Evolutionary conservation across 1,140 invertebrate species (phyloP), one percentile per base, ranked within the genome.

Genomic region (Melipona quadrifasciata): DNA sequence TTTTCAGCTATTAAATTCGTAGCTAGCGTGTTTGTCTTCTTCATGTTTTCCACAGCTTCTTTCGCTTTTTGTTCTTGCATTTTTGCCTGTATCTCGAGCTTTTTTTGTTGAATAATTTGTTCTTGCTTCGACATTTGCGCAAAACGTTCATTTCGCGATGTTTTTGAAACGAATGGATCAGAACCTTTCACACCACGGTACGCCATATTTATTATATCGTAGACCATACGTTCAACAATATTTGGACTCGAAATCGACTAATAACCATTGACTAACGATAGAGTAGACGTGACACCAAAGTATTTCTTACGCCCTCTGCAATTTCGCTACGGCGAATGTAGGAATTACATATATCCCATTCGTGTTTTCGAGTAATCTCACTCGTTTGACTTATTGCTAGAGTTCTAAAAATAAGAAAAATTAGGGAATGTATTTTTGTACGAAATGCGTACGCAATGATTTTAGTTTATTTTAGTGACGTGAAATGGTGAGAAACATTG

Each of bases 51-150:
- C 57, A 95, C 94, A 34, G 95, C 95, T 83, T 96, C 95, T 94
- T 96, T 95, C 27, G 95, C 95, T 89, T 95, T 96, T 82, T 96
- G 95, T 77, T 96, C 95, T 86, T 95, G 93, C 87, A 96, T 92
- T 90, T 96, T 97, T 31, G 96, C 96, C 89, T 97, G 95, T 86
- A 97, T 97, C 91, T 97, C 97, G 77, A 95, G 95, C 92, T 97
- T 97, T 91, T 97, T 97, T 90, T 97, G 96, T 91, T 97, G 97
- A 87, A 98, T 97, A 82, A 97, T 95, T 94, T 97, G 96, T 92
- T 97, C 97, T 90, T 97, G 97, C 90, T 97, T 97, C 31, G 96
- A 96, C 97, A 97, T 97, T 95, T 98, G 97, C 71, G 96, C 96
- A 91, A 96, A 96, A 82, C 96, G 92, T 87, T 96, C 96, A 93